phyloP scores from a whole-genome alignment of 2,113 vertebrate species.

The Sus scrofa region T2T-Sscrofa CM000812.6:66443001-66443500 shows the following conservation, averaged over 20 bases:
- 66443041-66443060: conserved; percentile 40
- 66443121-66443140: no score
- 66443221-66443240: no score
- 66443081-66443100: not conserved
- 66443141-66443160: no score
- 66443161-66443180: no score
- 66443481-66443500: conserved; percentile 1
- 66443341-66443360: not conserved
- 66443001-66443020: not conserved
- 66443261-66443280: not conserved
- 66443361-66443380: not conserved
- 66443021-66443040: not conserved
- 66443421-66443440: not conserved
- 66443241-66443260: no score
- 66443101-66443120: not conserved
- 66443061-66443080: not conserved
- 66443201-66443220: no score
- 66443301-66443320: not conserved
- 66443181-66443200: no score
- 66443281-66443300: not conserved
- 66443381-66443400: not conserved
- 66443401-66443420: not conserved
- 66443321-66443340: not conserved
- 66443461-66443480: not conserved
- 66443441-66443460: not conserved